Conservation (phyloP, 2,797 vertebrate genomes). For the Cossypha heuglini region DNA sequence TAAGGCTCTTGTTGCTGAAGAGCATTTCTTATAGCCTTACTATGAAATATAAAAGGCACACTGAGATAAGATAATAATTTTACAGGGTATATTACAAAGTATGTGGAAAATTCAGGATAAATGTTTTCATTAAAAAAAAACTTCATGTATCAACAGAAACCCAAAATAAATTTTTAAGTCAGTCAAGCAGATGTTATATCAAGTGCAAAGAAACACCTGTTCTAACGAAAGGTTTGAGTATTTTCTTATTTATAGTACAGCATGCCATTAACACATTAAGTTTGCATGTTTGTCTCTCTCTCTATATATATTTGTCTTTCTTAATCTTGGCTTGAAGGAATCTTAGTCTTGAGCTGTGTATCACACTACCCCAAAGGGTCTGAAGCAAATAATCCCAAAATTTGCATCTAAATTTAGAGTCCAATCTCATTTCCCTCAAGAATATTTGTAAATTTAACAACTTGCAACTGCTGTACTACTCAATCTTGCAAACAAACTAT, state of each 20-base stretch:
- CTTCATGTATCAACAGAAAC: neutral
- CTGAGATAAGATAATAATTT: neutral
- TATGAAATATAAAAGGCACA: neutral
- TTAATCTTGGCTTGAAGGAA: neutral
- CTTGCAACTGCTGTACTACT: neutral
- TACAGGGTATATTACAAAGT: neutral
- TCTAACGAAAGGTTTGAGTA: neutral
- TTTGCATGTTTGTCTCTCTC: neutral
- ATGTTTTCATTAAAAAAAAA: neutral
- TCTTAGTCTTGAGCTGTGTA: neutral
- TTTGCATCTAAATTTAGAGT: neutral
- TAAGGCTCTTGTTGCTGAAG: neutral
- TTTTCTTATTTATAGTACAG: constrained; percentile 45
- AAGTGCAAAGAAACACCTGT: constrained; percentile 11
- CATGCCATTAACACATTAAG: neutral
- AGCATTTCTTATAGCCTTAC: neutral
- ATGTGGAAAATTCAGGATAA: neutral
- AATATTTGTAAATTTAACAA: neutral
- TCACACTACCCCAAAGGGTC: neutral
- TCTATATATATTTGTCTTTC: neutral
- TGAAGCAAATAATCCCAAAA: neutral
- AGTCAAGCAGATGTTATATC: constrained; percentile 22
- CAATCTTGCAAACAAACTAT: neutral
- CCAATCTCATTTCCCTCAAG: neutral
- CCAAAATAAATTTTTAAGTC: constrained; percentile 36